Percentiles rank a stretch among this genome's conserved stretches.
Conservation (phyloP, 2,797 vertebrate genomes). For the Rhinophrynus dorsalis region DNA sequence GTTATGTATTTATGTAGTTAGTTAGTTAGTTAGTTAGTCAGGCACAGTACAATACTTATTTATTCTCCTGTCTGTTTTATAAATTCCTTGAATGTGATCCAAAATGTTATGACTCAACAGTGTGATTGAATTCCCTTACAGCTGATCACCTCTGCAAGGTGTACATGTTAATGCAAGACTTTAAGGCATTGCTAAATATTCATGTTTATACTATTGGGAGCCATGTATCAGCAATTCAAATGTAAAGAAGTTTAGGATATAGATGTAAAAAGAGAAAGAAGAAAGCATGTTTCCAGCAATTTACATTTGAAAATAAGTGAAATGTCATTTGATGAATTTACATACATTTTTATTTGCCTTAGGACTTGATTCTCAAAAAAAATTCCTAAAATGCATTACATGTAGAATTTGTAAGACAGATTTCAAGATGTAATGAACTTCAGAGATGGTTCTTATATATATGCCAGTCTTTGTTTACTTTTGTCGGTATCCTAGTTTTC, state of each 20-base stretch:
- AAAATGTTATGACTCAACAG: constrained; percentile 37
- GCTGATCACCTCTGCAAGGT: constrained; percentile 44
- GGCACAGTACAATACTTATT: background rate
- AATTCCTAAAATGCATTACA: background rate
- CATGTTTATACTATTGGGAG: constrained; percentile 33
- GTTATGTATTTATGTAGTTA: too few species aligned
- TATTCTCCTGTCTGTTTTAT: constrained; percentile 7
- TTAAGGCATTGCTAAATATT: constrained; percentile 47
- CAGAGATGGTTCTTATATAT: too few species aligned
- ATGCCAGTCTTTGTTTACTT: too few species aligned
- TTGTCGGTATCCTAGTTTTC: too few species aligned
- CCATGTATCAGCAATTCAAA: constrained; percentile 38
- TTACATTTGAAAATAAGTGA: background rate
- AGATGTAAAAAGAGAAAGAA: constrained; percentile 4
- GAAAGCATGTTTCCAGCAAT: constrained; percentile 20
- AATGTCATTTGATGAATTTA: constrained; percentile 13
- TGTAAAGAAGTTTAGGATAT: constrained; percentile 14
- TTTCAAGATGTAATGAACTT: too few species aligned
- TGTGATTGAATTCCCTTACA: constrained; percentile 44
- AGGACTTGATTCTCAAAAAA: background rate
- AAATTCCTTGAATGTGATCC: constrained; percentile 25
- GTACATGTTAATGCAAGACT: constrained; percentile 44
- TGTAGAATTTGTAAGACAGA: too few species aligned
- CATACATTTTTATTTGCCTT: background rate
- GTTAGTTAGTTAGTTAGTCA: too few species aligned